These are phyloP conservation scores for Scomber japonicus DNA, from an alignment of 2,113 vertebrate species.

Conservation along the genomic window DNA sequence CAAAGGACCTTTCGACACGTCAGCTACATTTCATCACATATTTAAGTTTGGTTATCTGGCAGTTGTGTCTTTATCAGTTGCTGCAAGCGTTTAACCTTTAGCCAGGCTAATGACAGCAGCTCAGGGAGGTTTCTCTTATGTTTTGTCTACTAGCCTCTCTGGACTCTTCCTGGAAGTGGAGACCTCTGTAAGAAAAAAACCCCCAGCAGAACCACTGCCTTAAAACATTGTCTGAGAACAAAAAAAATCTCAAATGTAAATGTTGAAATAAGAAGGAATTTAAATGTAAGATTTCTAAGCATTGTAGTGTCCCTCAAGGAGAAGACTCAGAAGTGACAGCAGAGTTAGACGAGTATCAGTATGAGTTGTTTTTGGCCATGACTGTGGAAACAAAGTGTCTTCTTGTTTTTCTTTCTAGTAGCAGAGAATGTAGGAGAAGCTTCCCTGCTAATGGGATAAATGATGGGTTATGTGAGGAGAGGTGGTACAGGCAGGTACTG, in stretches of 20 bases:
- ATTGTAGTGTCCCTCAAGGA: neutral
- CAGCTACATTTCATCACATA: neutral
- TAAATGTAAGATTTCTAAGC: constrained; percentile 9
- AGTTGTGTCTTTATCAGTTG: constrained; percentile 21
- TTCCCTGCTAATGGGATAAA: constrained; percentile 42
- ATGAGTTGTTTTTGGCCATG: constrained; percentile 28
- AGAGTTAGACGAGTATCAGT: neutral
- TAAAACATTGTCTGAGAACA: constrained; percentile 22
- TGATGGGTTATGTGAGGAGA: constrained; percentile 35
- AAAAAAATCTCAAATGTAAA: constrained; percentile 10
- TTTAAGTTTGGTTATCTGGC: neutral
- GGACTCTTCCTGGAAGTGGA: constrained; percentile 71
- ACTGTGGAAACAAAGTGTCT: constrained; percentile 19
- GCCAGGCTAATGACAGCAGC: constrained; percentile 4
- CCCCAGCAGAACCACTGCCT: constrained; percentile 14
- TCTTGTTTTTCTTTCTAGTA: constrained; percentile 29
- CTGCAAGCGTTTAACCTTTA: constrained; percentile 41
- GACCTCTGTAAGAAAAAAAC: constrained; percentile 8
- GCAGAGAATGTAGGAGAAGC: constrained; percentile 20
- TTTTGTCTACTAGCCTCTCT: constrained; percentile 48
- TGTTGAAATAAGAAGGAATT: constrained; percentile 27
- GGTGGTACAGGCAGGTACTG: constrained; percentile 56
- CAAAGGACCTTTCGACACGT: neutral
- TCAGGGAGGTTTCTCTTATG: constrained; percentile 46
- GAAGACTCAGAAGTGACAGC: constrained; percentile 2